These are phyloP conservation scores for Rhyacophila brunnea DNA, from an alignment of 1,140 invertebrate species.

Conservation along the genomic window DNA sequence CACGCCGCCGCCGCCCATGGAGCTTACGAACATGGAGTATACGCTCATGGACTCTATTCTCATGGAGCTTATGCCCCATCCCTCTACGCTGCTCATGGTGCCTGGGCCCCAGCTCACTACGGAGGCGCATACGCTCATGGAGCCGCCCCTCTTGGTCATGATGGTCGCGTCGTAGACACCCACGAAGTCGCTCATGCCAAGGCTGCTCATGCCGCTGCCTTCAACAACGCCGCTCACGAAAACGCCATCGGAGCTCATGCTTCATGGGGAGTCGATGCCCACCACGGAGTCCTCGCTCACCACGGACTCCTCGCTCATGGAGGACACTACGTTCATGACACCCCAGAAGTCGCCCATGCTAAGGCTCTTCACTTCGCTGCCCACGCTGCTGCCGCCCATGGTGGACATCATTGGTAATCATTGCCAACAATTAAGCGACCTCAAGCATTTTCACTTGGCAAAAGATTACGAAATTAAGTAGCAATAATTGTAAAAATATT, in stretches of 20 bases:
- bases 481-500: background rate
- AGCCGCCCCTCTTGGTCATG: constrained; percentile 37
- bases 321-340: background rate
- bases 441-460: no score
- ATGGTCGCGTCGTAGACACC: constrained; percentile 45
- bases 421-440: constrained; percentile 24
- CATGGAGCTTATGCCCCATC: constrained; percentile 3
- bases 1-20: constrained; percentile 43
- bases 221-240: constrained; percentile 12
- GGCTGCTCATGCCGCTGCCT: constrained; percentile 45
- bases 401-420: constrained; percentile 50
- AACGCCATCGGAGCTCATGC: background rate
- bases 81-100: no score
- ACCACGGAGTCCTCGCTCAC: constrained; percentile 5
- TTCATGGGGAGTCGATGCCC: constrained; percentile 1
- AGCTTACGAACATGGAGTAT: constrained; percentile 33
- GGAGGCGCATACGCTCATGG: constrained; percentile 28
- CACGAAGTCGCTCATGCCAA: constrained; percentile 51
- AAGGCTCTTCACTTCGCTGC: constrained; percentile 22
- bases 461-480: background rate
- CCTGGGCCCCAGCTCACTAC: background rate
- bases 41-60: background rate
- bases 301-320: constrained; percentile 1
- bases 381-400: constrained; percentile 39
- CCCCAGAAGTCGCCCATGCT: constrained; percentile 8